Evolutionary conservation across 2,797 vertebrate genomes (phyloP).

Genomic region (Epinephelus malabaricus): DNA sequence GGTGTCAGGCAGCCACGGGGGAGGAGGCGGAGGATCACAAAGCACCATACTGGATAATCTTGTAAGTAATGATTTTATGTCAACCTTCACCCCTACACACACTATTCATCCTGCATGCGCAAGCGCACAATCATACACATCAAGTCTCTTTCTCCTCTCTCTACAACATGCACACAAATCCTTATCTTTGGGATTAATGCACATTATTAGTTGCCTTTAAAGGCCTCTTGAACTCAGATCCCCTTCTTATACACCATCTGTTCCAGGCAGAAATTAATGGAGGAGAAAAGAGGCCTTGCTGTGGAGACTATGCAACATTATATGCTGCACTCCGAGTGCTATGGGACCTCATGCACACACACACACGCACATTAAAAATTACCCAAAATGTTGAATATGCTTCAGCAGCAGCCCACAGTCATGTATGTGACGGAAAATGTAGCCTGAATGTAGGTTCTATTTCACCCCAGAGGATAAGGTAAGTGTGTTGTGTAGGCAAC

Average conservation of each 20-base stretch:
- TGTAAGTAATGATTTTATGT: slow-evolving; percentile 66
- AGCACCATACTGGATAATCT: slow-evolving; percentile 56
- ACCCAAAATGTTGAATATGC: slow-evolving; percentile 26
- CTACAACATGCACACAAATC: slow-evolving; percentile 21
- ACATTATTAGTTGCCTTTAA: slow-evolving; percentile 61
- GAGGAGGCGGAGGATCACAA: slow-evolving; percentile 38
- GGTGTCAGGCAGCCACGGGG: slow-evolving; percentile 64
- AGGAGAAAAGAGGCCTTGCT: slow-evolving; percentile 49
- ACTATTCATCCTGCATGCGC: not conserved
- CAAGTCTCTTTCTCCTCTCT: slow-evolving; percentile 7
- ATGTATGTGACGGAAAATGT: slow-evolving; percentile 41
- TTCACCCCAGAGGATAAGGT: slow-evolving; percentile 41
- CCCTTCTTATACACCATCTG: slow-evolving; percentile 76
- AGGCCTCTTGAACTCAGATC: slow-evolving; percentile 60
- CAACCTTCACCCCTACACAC: slow-evolving; percentile 33
- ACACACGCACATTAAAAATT: not conserved
- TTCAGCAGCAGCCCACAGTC: slow-evolving; percentile 34
- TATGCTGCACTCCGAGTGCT: slow-evolving; percentile 20
- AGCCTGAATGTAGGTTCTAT: slow-evolving; percentile 44
- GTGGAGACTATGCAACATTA: slow-evolving; percentile 36
- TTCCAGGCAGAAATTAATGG: slow-evolving; percentile 58
- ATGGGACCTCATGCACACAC: slow-evolving; percentile 11
- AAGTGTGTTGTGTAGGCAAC: slow-evolving; percentile 17
- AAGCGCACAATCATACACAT: slow-evolving; percentile 9
- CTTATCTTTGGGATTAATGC: slow-evolving; percentile 64